phyloP scores from a whole-genome alignment of 2,113 vertebrate species.

The Psophia crepitans region DNA sequence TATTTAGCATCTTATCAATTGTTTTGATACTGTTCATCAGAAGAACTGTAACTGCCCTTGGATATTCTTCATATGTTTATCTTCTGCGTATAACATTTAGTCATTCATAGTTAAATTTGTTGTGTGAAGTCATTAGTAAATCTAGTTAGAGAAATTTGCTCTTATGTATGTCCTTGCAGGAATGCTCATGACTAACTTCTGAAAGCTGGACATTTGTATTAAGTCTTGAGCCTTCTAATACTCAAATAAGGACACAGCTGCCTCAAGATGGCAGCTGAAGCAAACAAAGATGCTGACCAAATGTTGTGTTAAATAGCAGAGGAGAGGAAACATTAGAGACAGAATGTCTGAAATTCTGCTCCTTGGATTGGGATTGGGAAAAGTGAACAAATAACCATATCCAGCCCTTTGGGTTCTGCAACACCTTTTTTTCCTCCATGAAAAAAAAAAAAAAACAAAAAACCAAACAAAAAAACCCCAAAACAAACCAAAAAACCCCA shows the following conservation, averaged over 20 bases:
- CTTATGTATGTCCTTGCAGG: background rate
- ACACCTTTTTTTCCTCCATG: no score
- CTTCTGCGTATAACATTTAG: background rate
- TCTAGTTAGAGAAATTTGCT: background rate
- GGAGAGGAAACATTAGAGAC: background rate
- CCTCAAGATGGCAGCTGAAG: background rate
- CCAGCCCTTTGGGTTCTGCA: background rate
- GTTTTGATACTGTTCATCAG: background rate
- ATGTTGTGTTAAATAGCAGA: background rate
- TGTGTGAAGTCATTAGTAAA: background rate
- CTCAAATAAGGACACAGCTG: background rate
- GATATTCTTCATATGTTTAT: background rate
- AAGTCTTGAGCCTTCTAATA: background rate
- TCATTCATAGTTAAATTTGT: background rate
- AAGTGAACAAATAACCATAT: background rate
- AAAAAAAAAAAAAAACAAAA: no score
- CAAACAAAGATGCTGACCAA: background rate
- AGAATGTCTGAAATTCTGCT: background rate
- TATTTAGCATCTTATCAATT: background rate
- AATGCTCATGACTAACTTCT: background rate
- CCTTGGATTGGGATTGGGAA: background rate
- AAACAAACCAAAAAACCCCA: no score
- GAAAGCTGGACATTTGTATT: background rate
- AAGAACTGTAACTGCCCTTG: background rate
- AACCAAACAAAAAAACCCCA: no score